These are phyloP conservation scores for Clarias batrachus DNA, from an alignment of 2,113 vertebrate species.

Conservation along the genomic window DNA sequence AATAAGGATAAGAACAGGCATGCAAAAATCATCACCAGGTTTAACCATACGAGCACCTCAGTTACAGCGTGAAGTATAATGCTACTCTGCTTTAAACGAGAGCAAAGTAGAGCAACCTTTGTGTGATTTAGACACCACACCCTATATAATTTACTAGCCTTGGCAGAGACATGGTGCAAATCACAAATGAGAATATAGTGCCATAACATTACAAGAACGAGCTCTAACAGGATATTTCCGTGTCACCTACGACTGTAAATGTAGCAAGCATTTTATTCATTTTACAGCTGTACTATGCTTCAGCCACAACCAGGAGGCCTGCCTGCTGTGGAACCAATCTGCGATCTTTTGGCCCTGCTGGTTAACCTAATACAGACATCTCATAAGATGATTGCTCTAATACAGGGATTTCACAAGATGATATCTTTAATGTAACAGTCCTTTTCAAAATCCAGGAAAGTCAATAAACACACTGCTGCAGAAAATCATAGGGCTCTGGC, in stretches of 20 bases:
- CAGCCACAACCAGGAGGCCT: constrained; percentile 13
- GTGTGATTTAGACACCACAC: constrained; percentile 25
- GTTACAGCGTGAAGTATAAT: neutral
- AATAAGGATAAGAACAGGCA: constrained; percentile 54
- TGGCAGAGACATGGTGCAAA: neutral
- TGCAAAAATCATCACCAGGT: constrained; percentile 59
- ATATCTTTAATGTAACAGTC: neutral
- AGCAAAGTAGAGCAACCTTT: constrained; percentile 14
- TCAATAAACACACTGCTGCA: constrained; percentile 46
- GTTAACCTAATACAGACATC: constrained; percentile 26
- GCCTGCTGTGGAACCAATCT: constrained; percentile 22
- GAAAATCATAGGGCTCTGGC: constrained; percentile 34
- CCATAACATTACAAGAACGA: constrained; percentile 10
- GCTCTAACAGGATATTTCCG: neutral
- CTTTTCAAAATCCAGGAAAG: constrained; percentile 9
- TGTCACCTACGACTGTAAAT: constrained; percentile 2
- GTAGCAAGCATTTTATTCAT: neutral
- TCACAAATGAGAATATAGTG: neutral
- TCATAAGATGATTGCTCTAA: constrained; percentile 10
- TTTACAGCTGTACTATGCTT: neutral
- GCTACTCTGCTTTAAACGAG: constrained; percentile 15
- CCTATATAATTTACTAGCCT: neutral
- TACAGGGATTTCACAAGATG: constrained; percentile 5
- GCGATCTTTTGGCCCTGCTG: constrained; percentile 35
- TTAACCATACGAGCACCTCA: constrained; percentile 52